phyloP scores from a whole-genome alignment of 92 coral and sea anemone species.

The Nematostella vectensis region DNA sequence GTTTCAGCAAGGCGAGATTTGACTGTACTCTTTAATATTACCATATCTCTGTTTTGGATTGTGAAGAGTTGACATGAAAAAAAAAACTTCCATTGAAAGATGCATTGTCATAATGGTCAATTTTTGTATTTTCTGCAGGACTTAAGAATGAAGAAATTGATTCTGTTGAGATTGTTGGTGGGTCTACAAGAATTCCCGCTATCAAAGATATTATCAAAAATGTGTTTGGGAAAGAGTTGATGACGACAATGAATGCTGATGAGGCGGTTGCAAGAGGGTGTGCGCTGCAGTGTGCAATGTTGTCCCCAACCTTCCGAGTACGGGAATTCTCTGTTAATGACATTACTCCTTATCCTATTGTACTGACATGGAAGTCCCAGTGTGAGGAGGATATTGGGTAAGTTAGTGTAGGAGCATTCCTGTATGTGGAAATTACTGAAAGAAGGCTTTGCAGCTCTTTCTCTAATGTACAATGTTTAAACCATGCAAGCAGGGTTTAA shows the following conservation, averaged over 20 bases:
- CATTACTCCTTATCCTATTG: constrained; percentile 77
- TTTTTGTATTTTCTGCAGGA: constrained; percentile 47
- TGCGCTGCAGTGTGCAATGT: constrained; percentile 97
- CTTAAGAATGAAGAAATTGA: constrained; percentile 71
- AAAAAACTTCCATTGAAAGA: no score
- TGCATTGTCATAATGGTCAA: no score
- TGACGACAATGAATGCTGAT: constrained; percentile 91
- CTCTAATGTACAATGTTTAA: background rate
- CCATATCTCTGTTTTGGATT: no score
- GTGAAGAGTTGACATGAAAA: no score
- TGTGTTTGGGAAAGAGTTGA: constrained; percentile 69
- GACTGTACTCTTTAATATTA: no score
- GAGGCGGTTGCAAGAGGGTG: constrained; percentile 98
- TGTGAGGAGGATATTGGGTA: constrained; percentile 88
- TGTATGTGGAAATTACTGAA: background rate
- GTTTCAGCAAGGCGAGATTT: no score
- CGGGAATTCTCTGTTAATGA: constrained; percentile 86
- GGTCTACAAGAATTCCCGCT: constrained; percentile 85
- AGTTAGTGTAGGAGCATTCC: constrained; percentile 1
- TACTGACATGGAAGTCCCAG: constrained; percentile 81
- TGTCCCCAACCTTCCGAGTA: constrained; percentile 95
- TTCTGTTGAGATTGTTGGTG: constrained; percentile 94
- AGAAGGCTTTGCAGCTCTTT: background rate
- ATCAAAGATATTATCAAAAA: constrained; percentile 56
- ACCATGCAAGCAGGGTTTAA: no score